A percentile compares a stretch with the other conserved stretches of the same genome.
phyloP scores from a whole-genome alignment of 2,797 vertebrate species.

The Mycteria americana region DNA sequence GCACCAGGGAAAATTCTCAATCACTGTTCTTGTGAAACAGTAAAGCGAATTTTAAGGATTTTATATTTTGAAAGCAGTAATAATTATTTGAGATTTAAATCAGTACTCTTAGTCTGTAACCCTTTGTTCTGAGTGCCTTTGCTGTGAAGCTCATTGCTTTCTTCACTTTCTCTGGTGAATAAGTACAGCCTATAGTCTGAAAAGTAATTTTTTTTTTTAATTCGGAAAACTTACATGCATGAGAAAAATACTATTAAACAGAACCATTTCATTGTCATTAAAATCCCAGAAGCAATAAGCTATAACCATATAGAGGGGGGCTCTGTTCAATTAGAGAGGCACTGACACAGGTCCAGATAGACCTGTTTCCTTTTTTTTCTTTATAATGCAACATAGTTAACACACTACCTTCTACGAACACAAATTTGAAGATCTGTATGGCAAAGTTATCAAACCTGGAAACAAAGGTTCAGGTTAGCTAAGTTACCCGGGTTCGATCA shows the following conservation, averaged over 20 bases:
- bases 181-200: background rate
- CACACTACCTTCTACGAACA: background rate
- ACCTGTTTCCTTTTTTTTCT: background rate
- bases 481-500: background rate
- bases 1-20: background rate
- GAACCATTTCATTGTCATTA: background rate
- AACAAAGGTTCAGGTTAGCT: background rate
- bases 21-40: background rate
- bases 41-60: background rate
- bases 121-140: background rate
- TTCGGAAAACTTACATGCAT: background rate
- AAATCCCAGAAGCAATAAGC: background rate
- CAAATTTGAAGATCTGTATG: background rate
- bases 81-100: background rate
- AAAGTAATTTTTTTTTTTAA: background rate
- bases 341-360: background rate
- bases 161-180: background rate
- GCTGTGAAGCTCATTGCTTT: background rate
- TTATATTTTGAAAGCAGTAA: background rate
- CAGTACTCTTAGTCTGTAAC: background rate
- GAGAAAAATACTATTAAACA: background rate
- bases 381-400: background rate
- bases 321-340: background rate
- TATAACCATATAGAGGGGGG: background rate
- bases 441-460: background rate